Conservation (phyloP, 2,797 vertebrate species). For the Pogoniulus pusillus region DNA sequence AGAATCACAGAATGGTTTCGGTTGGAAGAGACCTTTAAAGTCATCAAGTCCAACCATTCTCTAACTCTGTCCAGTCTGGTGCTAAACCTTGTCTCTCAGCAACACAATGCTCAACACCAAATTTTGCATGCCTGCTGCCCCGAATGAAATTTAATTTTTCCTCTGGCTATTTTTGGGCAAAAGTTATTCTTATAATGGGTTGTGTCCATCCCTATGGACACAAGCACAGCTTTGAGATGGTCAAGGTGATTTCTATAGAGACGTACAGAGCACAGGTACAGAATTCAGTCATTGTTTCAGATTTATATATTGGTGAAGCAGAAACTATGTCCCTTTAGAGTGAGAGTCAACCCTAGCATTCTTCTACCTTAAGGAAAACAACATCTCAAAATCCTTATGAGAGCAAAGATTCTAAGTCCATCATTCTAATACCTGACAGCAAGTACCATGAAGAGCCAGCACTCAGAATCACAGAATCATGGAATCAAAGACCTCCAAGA, state of each 20-base stretch:
- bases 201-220: not conserved
- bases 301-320: constrained; percentile 1
- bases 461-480: no score
- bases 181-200: not conserved
- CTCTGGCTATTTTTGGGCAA: not conserved
- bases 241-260: not conserved
- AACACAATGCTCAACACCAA: no score
- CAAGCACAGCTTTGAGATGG: not conserved
- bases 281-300: not conserved
- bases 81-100: no score
- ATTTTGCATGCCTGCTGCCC: not conserved
- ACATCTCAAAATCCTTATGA: constrained; percentile 15
- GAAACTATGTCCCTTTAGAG: not conserved
- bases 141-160: not conserved
- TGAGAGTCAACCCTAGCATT: not conserved
- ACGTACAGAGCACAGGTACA: not conserved
- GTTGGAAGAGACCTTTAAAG: no score
- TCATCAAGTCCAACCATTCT: no score
- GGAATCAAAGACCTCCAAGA: no score
- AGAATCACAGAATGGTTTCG: no score
- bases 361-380: not conserved
- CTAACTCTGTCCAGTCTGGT: no score
- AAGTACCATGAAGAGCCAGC: not conserved
- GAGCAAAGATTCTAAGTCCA: not conserved
- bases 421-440: constrained; percentile 19